These are phyloP conservation scores for Cephus pygmeus DNA, from an alignment of 2,888 invertebrate genomes.

Conservation along the genomic window DNA sequence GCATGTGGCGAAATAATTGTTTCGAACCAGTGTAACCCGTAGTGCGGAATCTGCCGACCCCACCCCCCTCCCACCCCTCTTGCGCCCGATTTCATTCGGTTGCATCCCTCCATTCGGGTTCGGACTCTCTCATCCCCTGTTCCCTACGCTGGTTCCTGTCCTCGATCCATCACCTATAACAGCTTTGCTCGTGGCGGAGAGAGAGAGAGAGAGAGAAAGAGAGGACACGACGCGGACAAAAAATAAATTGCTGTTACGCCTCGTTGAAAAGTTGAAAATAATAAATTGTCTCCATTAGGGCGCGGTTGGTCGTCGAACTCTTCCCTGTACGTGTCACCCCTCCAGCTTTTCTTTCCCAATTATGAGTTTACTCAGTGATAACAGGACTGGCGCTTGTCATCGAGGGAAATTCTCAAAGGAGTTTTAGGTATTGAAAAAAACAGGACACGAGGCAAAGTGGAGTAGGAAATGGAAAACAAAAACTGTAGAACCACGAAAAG, in stretches of 20 bases:
- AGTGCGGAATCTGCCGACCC: neutral
- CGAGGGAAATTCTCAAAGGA: neutral
- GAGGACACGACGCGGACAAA: slow-evolving; percentile 18
- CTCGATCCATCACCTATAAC: slow-evolving; percentile 8
- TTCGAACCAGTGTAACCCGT: slow-evolving; percentile 20
- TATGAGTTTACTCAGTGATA: neutral
- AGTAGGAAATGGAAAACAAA: neutral
- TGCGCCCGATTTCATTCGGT: neutral
- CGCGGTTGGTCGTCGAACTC: neutral
- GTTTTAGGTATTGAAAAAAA: neutral
- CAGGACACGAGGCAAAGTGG: neutral
- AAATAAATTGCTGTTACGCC: slow-evolving; percentile 39
- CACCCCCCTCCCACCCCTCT: no score
- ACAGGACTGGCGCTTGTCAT: neutral
- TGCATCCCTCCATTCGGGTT: neutral
- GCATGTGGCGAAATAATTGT: slow-evolving; percentile 35
- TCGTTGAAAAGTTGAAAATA: slow-evolving; percentile 50
- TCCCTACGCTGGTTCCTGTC: neutral
- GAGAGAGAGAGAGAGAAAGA: slow-evolving; percentile 11
- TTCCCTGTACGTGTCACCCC: neutral
- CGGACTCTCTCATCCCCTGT: neutral
- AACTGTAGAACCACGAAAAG: neutral
- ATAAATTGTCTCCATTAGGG: slow-evolving; percentile 52
- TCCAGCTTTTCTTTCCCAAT: neutral
- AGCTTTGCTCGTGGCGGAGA: slow-evolving; percentile 9